These are phyloP conservation scores for Carcharodon carcharias DNA, from an alignment of 2,797 vertebrate species.

Conservation along the genomic window DNA sequence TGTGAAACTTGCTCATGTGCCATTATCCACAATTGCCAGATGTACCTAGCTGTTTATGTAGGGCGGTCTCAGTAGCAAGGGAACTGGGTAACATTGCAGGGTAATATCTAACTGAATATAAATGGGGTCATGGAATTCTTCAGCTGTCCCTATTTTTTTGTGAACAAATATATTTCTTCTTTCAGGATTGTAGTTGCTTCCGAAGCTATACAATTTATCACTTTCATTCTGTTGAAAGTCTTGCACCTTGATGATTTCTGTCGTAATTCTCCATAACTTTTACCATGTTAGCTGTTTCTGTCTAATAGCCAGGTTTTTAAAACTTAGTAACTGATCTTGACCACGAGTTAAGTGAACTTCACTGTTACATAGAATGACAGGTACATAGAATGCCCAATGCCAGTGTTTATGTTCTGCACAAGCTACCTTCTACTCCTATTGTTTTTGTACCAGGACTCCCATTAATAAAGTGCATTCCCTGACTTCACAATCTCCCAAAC, in stretches of 20 bases:
- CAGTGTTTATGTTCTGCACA: too few species aligned
- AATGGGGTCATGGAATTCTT: background rate
- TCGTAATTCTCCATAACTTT: background rate
- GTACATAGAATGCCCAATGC: too few species aligned
- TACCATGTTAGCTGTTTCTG: background rate
- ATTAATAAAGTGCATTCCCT: too few species aligned
- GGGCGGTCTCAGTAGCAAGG: background rate
- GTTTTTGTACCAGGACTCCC: background rate
- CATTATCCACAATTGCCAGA: background rate
- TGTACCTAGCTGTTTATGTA: background rate
- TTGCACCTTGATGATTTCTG: background rate
- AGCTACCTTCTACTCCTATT: background rate
- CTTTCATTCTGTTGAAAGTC: background rate
- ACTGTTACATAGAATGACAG: background rate
- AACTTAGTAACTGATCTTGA: background rate
- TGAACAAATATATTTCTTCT: background rate
- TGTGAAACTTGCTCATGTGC: background rate
- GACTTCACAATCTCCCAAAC: background rate
- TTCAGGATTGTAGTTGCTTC: background rate
- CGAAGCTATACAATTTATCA: background rate
- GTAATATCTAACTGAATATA: background rate
- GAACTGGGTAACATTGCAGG: background rate
- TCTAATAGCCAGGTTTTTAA: background rate
- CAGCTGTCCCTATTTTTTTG: background rate
- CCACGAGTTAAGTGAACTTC: background rate